Percentiles rank a stretch among this genome's conserved stretches.
Conservation (phyloP, 1,140 invertebrate species). For the Mercenaria mercenaria region DNA sequence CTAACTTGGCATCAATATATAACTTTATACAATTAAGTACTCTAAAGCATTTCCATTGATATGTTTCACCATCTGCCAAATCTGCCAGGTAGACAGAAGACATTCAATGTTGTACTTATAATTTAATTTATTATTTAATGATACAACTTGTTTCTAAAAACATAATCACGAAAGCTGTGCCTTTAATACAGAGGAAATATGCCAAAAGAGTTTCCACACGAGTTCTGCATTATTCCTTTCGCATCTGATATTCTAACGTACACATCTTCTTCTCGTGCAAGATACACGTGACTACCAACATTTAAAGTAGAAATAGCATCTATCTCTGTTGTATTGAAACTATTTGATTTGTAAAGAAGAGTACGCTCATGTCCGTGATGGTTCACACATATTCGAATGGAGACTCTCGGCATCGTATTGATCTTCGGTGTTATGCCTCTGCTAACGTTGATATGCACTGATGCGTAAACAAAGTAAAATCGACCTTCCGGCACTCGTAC, state of each 20-base stretch:
- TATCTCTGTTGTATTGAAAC: not conserved
- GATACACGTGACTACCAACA: not conserved
- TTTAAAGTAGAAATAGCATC: not conserved
- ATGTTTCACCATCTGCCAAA: too few species aligned
- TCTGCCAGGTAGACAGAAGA: too few species aligned
- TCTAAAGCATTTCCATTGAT: too few species aligned
- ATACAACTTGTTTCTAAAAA: too few species aligned
- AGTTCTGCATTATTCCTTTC: not conserved
- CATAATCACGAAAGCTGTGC: too few species aligned
- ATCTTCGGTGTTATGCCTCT: not conserved
- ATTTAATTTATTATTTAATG: too few species aligned
- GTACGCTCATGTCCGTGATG: not conserved
- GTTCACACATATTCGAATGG: not conserved
- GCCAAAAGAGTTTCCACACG: not conserved
- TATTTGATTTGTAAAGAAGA: not conserved
- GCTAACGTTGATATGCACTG: not conserved
- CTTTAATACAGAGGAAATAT: too few species aligned
- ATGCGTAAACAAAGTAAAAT: not conserved
- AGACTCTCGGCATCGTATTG: not conserved
- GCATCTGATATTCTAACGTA: not conserved
- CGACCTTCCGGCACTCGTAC: not conserved
- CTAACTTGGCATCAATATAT: too few species aligned
- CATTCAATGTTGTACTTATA: too few species aligned
- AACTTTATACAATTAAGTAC: too few species aligned
- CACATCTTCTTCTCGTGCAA: not conserved